A percentile compares a stretch with the other conserved stretches of the same genome.
phyloP scores from a whole-genome alignment of 2,113 vertebrate species.

The Menura novaehollandiae region DNA sequence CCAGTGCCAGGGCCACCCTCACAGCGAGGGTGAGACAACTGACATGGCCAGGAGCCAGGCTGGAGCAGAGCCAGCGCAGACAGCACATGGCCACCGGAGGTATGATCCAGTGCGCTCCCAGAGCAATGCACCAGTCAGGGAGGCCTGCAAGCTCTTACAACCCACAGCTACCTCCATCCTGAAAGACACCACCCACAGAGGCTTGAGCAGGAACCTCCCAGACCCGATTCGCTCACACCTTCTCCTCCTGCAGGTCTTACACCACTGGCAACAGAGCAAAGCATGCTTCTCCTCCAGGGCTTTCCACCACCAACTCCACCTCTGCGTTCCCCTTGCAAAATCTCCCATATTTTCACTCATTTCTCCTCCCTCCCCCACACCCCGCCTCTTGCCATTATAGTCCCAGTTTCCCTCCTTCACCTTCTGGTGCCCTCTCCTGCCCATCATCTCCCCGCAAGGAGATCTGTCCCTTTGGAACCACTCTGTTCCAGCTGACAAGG shows the following conservation, averaged over 20 bases:
- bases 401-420: not conserved
- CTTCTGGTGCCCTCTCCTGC: not conserved
- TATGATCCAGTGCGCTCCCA: not conserved
- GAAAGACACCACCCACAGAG: not conserved
- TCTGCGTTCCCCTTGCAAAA: not conserved
- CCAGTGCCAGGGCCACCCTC: not conserved
- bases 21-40: not conserved
- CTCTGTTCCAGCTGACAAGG: not conserved
- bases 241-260: not conserved
- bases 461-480: not conserved
- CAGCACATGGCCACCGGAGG: accelerated
- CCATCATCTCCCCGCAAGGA: not conserved
- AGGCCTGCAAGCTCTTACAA: not conserved
- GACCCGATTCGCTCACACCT: not conserved
- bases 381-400: too few relatives aligned
- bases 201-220: not conserved
- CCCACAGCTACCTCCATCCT: not conserved
- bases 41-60: not conserved
- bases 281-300: not conserved
- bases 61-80: not conserved
- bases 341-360: not conserved
- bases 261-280: not conserved
- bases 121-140: not conserved
- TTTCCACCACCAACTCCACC: not conserved
- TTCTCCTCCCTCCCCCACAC: not conserved